phyloP scores from a whole-genome alignment of 2,797 vertebrate species.

The Enteromius fasciolatus region DNA sequence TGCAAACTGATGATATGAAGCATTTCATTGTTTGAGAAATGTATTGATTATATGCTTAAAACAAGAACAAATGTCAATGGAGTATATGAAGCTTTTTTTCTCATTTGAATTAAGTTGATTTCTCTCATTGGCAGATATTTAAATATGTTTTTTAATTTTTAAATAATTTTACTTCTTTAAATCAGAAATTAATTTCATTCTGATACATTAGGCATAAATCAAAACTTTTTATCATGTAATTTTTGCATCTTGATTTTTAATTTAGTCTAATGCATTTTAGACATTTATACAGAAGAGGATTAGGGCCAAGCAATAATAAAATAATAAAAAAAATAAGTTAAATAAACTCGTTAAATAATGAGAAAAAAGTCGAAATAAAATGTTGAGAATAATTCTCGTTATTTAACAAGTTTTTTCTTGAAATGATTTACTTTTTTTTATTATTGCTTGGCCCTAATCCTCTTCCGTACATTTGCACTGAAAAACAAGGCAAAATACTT shows the following conservation, averaged over 20 bases:
- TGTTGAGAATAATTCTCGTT: too few species aligned
- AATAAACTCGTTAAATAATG: too few species aligned
- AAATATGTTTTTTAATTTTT: too few species aligned
- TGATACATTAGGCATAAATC: not conserved
- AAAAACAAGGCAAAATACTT: not conserved
- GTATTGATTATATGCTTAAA: not conserved
- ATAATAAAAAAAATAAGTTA: too few species aligned
- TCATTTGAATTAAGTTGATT: not conserved
- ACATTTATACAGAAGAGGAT: too few species aligned
- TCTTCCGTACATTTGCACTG: too few species aligned
- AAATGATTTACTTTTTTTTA: too few species aligned
- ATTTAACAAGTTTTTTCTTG: too few species aligned
- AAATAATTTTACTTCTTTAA: not conserved
- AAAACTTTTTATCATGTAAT: not conserved
- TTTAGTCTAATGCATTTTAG: not conserved
- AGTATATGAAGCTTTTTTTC: not conserved
- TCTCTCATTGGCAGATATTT: not conserved
- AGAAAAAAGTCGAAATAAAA: too few species aligned
- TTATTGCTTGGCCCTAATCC: too few species aligned
- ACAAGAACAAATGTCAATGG: not conserved
- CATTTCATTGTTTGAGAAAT: not conserved
- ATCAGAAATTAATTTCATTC: not conserved
- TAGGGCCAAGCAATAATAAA: too few species aligned
- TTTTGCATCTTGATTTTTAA: not conserved
- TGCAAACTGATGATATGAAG: too few species aligned